These are phyloP conservation scores for Antedon mediterranea DNA, from an alignment of 53 echinoderm and acorn worm genomes.

Conservation along the genomic window DNA sequence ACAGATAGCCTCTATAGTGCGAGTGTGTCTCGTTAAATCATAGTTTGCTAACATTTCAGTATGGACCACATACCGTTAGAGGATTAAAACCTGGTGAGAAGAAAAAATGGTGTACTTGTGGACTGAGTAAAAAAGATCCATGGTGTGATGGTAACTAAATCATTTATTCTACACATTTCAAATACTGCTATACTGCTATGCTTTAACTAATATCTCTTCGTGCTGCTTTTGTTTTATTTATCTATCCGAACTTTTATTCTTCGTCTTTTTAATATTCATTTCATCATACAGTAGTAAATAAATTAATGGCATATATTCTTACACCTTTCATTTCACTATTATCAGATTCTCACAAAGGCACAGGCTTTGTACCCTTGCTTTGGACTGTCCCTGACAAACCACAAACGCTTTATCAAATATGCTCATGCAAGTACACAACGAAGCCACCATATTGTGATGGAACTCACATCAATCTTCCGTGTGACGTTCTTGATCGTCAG, in stretches of 20 bases:
- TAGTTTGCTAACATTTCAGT: too few species aligned
- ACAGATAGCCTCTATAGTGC: too few species aligned
- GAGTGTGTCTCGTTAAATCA: too few species aligned
- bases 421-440: constrained; percentile 86
- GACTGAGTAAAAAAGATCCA: constrained; percentile 74
- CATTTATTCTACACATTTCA: too few species aligned
- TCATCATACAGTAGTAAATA: background rate
- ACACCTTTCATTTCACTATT: background rate
- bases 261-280: too few species aligned
- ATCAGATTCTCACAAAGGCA: constrained; percentile 73
- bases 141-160: constrained; percentile 99
- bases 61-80: constrained; percentile 53
- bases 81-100: constrained; percentile 70
- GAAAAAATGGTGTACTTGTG: constrained; percentile 96
- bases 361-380: constrained; percentile 71
- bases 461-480: constrained; percentile 75
- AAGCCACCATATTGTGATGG: constrained; percentile 91
- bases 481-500: constrained; percentile 27
- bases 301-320: background rate
- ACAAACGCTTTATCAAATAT: constrained; percentile 67
- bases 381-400: constrained; percentile 89
- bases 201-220: too few species aligned
- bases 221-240: too few species aligned
- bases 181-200: too few species aligned
- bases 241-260: too few species aligned